Base-by-base conservation (phyloP, 2,888 invertebrate genomes). In the Pasiphila rectangulata region DNA sequence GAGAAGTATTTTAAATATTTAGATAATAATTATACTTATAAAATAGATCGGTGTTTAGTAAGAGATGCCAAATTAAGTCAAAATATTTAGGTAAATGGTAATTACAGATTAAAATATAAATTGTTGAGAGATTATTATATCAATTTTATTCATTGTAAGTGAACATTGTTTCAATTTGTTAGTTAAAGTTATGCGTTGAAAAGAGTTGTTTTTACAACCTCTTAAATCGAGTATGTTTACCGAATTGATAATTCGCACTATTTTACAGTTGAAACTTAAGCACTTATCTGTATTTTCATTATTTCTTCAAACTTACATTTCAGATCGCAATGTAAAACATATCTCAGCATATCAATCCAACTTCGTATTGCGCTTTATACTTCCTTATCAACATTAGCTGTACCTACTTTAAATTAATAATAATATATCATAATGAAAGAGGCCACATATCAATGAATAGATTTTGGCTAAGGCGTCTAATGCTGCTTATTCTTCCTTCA, bases 31-130 rank as follows among this genome's bases (percentile, higher is more conserved):
- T 80, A 84, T 80, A 70, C 78, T 75, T 70, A 75, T 51, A 75
- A 72, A 78, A 79, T 84, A 84, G 85, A 83, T 87, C 86, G 81
- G 84, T 87, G 87, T 88, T 85, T 88, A 88, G 87, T 78, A 83
- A 78, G 85, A 88, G 87, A 85, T 91, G 91, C 91, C 91, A 92
- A 92, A 91, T 91, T 86, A 91, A 91, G 91, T 91, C 91, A 91
- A 91, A 91, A 89, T 84, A 50, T 86, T 88, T 88, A 90, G 89
- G 90, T 90, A 90, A 89, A 90, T 75, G 71, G 72, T 87, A 86
- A 86, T 80, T 84, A 83, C 85, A 44, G 50, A 50, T 44, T 50
- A 30, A 45, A 50, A 50, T 50, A 45, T 87, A 78, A 86, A 88
- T 85, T 88, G 87, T 87, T 85, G 86, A 88, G 87, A 88, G 87